These are phyloP conservation scores for Calliopum simillimum DNA, from an alignment of 2,888 invertebrate species.

Conservation along the genomic window DNA sequence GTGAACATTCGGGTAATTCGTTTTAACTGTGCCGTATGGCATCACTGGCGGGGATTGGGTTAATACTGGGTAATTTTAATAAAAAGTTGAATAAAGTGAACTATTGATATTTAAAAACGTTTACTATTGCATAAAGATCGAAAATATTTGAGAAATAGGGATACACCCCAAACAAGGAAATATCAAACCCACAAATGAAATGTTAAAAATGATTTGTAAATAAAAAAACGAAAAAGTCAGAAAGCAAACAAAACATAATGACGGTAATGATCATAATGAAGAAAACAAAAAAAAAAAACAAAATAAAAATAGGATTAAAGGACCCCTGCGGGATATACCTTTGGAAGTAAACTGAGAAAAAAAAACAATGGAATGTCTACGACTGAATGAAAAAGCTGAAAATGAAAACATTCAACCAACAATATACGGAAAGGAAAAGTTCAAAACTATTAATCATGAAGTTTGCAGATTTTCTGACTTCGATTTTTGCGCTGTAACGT, in stretches of 20 bases:
- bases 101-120: too few relatives aligned
- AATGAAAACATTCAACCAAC: background rate
- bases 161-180: background rate
- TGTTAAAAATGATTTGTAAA: background rate
- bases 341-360: background rate
- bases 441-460: constrained; percentile 56
- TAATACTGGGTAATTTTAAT: too few relatives aligned
- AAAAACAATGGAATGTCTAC: too few relatives aligned
- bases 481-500: constrained; percentile 27
- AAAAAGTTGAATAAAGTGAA: too few relatives aligned
- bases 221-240: constrained; percentile 6
- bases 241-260: constrained; percentile 27
- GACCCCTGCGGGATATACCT: background rate
- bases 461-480: constrained; percentile 40
- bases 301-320: too few relatives aligned
- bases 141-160: background rate
- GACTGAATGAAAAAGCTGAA: background rate
- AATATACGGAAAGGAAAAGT: constrained; percentile 5
- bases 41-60: too few relatives aligned
- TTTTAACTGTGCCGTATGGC: too few relatives aligned
- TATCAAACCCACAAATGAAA: background rate
- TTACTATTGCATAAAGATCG: too few relatives aligned
- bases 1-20: too few relatives aligned
- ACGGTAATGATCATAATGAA: constrained; percentile 28
- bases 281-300: background rate